Evolutionary conservation across 1,140 invertebrate species (phyloP).

Genomic region (Drosophila varians): DNA sequence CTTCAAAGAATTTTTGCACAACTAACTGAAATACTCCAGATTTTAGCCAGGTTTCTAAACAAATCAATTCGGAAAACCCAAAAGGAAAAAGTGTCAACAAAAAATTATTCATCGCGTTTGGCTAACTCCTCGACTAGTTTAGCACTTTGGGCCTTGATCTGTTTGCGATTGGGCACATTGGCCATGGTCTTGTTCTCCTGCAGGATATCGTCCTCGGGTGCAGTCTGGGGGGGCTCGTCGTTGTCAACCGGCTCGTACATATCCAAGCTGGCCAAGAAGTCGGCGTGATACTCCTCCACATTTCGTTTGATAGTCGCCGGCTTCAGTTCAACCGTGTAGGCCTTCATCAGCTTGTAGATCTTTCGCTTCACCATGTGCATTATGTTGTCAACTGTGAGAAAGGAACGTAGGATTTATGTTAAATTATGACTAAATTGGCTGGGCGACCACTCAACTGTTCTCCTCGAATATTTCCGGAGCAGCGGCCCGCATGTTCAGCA

Average conservation of each 20-base stretch:
- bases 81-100: background rate
- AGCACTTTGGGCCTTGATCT: constrained; percentile 73
- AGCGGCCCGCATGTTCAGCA: constrained; percentile 72
- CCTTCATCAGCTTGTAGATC: constrained; percentile 72
- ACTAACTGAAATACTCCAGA: constrained; percentile 10
- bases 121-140: constrained; percentile 69
- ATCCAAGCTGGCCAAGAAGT: constrained; percentile 59
- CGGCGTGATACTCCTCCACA: constrained; percentile 63
- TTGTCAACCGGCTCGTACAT: constrained; percentile 33
- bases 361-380: constrained; percentile 69
- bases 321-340: constrained; percentile 62
- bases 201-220: constrained; percentile 53
- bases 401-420: background rate
- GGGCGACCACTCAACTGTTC: constrained; percentile 57
- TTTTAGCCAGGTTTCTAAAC: constrained; percentile 16
- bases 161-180: constrained; percentile 74
- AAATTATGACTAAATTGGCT: background rate
- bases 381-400: constrained; percentile 59
- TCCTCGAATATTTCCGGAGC: constrained; percentile 72
- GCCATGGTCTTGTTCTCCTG: constrained; percentile 65
- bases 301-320: constrained; percentile 44
- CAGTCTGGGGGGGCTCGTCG: constrained; percentile 27
- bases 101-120: constrained; percentile 61
- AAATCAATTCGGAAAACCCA: background rate
- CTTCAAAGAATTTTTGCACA: constrained; percentile 15